Percentiles rank a stretch among this genome's conserved stretches.
Conservation (phyloP, 2,113 vertebrate genomes). For the Aplodontia rufa region DNA sequence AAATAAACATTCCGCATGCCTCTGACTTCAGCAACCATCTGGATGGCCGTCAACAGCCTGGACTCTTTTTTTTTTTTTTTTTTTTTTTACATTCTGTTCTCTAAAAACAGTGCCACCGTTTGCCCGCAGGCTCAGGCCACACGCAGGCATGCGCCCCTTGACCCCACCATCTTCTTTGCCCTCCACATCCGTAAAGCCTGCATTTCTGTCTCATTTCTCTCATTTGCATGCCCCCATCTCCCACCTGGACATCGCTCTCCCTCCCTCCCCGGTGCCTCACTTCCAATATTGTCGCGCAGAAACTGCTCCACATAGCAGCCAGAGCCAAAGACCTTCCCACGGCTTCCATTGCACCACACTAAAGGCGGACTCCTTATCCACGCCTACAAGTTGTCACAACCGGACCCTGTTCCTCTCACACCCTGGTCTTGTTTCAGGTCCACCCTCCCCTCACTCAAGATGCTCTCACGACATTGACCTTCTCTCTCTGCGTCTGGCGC, state of each 20-base stretch:
- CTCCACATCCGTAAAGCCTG: background rate
- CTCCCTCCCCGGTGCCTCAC: background rate
- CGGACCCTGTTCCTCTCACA: background rate
- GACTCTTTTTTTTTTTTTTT: background rate
- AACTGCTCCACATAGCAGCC: background rate
- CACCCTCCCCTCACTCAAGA: no score
- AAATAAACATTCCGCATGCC: background rate
- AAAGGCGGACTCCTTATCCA: background rate
- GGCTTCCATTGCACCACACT: background rate
- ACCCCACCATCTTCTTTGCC: background rate
- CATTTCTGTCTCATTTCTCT: background rate
- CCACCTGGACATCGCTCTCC: background rate
- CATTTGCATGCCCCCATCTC: background rate
- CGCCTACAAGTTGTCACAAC: background rate
- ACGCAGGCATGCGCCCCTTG: no score
- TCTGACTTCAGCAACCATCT: background rate
- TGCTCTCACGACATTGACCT: background rate
- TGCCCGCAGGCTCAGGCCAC: background rate
- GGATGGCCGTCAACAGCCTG: background rate
- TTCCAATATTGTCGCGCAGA: background rate
- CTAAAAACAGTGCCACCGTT: background rate
- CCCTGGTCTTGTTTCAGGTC: background rate
- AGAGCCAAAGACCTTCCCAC: background rate
- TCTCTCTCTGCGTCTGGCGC: background rate
- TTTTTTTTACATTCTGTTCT: background rate